These are phyloP conservation scores for Eonycteris spelaea DNA, from an alignment of 2,113 vertebrate species.

Conservation along the genomic window DNA sequence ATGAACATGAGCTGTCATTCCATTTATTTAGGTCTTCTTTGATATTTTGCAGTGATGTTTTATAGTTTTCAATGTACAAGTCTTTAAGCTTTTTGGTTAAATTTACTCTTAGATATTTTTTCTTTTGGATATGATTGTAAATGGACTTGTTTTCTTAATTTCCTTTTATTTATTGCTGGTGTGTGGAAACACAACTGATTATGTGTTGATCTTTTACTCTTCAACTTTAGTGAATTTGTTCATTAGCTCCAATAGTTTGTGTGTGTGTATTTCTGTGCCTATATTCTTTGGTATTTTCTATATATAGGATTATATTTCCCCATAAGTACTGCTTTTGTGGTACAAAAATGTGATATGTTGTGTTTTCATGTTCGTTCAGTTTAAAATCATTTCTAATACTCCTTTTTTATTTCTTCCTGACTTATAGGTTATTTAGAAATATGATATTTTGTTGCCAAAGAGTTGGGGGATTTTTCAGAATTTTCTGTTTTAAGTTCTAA, in stretches of 20 bases:
- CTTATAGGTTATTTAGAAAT: neutral
- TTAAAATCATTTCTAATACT: slow-evolving; percentile 6
- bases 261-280: neutral
- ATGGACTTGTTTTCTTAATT: neutral
- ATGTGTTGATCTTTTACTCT: neutral
- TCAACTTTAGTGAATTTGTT: neutral
- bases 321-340: neutral
- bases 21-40: neutral
- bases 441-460: neutral
- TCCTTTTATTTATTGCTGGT: neutral
- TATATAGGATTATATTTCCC: neutral
- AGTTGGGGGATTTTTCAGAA: neutral
- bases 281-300: neutral
- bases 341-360: neutral
- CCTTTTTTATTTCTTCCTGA: neutral
- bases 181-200: neutral
- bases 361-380: neutral
- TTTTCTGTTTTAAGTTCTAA: neutral
- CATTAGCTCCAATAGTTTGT: neutral
- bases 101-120: neutral
- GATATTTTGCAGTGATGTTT: neutral
- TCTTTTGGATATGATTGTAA: neutral
- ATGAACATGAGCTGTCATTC: neutral
- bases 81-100: neutral
- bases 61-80: neutral